Evolutionary conservation across 2,888 invertebrate species (phyloP).

Genomic region (Dynastes grantii): DNA sequence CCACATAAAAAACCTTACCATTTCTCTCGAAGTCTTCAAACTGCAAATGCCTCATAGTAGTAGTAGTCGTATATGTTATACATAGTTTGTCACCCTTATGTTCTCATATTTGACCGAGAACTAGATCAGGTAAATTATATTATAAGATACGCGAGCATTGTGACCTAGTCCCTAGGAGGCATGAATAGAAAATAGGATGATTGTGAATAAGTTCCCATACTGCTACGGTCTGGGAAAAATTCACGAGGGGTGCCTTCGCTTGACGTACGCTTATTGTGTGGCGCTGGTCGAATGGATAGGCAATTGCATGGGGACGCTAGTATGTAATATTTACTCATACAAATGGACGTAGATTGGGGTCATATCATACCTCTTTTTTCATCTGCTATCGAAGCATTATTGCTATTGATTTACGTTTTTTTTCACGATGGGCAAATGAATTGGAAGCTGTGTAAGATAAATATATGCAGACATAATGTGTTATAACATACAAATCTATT

Average conservation of each 20-base stretch:
- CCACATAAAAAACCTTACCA: conserved; percentile 1
- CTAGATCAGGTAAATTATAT: conserved; percentile 56
- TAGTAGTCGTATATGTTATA: not conserved
- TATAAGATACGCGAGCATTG: conserved; percentile 56
- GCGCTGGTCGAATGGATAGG: conserved; percentile 1
- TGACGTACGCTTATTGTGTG: conserved; percentile 23
- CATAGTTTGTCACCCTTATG: conserved; percentile 5
- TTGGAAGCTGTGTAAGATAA: too few relatives aligned
- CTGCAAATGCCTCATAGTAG: not conserved
- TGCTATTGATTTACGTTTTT: not conserved
- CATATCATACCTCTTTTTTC: conserved; percentile 1
- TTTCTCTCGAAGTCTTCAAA: not conserved
- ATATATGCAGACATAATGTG: too few relatives aligned
- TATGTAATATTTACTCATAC: conserved; percentile 34
- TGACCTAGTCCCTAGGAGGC: conserved; percentile 55
- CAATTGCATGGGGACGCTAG: conserved; percentile 46
- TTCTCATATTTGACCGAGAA: conserved; percentile 48
- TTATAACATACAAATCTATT: too few relatives aligned
- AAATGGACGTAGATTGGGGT: conserved; percentile 15
- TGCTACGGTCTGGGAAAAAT: conserved; percentile 56
- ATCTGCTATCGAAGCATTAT: conserved; percentile 10
- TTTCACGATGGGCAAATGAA: too few relatives aligned
- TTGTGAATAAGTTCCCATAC: conserved; percentile 52
- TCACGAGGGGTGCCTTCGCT: conserved; percentile 50
- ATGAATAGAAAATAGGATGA: conserved; percentile 57